Evolutionary conservation across 1,140 invertebrate species (phyloP).

Genomic region (Cephus cinctus): DNA sequence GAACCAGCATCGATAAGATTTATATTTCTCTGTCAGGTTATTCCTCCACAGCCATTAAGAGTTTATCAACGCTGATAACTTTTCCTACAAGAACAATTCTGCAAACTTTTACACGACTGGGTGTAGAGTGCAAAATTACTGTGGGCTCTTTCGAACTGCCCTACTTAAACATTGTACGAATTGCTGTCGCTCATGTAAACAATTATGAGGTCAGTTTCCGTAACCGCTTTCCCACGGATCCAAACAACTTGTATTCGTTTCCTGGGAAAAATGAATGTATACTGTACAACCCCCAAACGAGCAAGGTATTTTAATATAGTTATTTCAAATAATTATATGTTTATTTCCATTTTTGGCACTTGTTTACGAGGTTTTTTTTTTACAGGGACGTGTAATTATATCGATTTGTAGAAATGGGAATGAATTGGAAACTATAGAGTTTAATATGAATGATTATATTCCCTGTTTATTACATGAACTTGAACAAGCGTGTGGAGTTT

Average conservation of each 20-base stretch:
- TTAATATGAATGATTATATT: conserved; percentile 31
- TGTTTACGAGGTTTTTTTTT: conserved; percentile 10
- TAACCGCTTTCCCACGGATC: conserved; percentile 27
- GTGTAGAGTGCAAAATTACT: conserved; percentile 22
- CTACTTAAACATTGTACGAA: conserved; percentile 33
- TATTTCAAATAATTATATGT: conserved; percentile 10
- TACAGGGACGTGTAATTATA: conserved; percentile 34
- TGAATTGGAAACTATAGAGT: conserved; percentile 22
- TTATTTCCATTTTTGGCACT: background rate
- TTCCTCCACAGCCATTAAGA: conserved; percentile 11
- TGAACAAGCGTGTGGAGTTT: conserved; percentile 8
- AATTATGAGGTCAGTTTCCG: conserved; percentile 29
- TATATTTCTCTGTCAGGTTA: conserved; percentile 21
- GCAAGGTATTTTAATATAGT: conserved; percentile 23
- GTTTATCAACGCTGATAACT: conserved; percentile 25
- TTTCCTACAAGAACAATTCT: conserved; percentile 29
- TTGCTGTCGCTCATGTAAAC: conserved; percentile 48
- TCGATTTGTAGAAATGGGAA: conserved; percentile 30
- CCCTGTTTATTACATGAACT: conserved; percentile 28
- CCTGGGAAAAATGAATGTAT: conserved; percentile 29
- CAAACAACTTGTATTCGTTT: conserved; percentile 35
- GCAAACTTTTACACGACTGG: conserved; percentile 28
- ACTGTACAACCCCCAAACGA: conserved; percentile 37
- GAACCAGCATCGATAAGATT: conserved; percentile 1
- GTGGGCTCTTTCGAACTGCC: conserved; percentile 28